Base-by-base conservation (phyloP, 2,888 invertebrate genomes). In the Ormia ochracea region DNA sequence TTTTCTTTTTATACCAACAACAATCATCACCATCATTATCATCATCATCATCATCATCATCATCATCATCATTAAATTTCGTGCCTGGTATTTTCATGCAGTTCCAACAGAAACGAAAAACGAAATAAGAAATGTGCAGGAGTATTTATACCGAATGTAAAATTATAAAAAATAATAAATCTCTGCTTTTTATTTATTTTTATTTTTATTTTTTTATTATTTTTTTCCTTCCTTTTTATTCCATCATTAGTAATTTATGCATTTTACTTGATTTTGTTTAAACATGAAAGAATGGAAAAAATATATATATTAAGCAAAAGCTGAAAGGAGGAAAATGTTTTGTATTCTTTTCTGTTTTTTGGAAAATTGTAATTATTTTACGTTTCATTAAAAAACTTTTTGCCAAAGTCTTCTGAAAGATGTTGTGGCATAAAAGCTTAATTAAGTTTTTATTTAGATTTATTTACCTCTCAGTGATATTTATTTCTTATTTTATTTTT, bases 211-310 rank as follows among this genome's bases (percentile, higher is more conserved):
- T 38, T 41, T 77, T 65, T 61, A 58, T 73, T 69, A 74, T n/a
- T 28, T 26, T 38, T 19, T 19, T 50, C 19, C 28, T 70, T 70
- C 59, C 28, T 59, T 72, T 59, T 23, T 19, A 23, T 21, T 56
- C 31, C 50, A 70, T 65, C 66, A 58, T 73, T 69, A 74, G 58
- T 74, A 78, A 78, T 78, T 74, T 69, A 78, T 78, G 50, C 73
- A 69, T 73, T 78, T 78, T 41, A 56, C 50, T 78, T 69, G 78
- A 63, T 69, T 78, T 73, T 69, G 28, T 52, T 69, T 36, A 45
- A 69, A 74, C 78, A 69, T 69, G 74, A 74, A 74, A 74, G 68
- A 61, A 54, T 43, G 41, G 61, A 69, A 43, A 48, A 69, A 68
- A 45, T n/a, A n/a, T n/a, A n/a, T n/a, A 68, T 19, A 1, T 12